Base-by-base conservation (phyloP, 2,797 vertebrate species). In the Oryzias sinensis region DNA sequence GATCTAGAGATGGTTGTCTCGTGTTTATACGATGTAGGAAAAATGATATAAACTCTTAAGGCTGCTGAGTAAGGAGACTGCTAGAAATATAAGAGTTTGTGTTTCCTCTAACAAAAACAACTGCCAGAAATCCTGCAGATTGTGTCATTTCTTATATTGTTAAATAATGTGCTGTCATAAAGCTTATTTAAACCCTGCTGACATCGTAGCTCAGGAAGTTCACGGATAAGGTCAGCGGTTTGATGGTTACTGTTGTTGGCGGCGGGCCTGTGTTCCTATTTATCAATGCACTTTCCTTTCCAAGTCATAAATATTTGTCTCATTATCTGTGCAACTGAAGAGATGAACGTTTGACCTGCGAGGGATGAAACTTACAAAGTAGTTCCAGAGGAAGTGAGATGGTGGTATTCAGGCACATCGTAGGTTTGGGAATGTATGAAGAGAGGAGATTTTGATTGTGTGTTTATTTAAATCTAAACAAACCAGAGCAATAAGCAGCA, bases 221-320 rank as follows among this genome's bases (percentile, higher is more conserved):
- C 27, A 44, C 2, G 2, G 8, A 16, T 42, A 52, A 41, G 61
- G 62, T 67, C 51, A 44, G 14, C 5, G 37, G 13, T 59, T 46
- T 17, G 45, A 72, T 54, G 69, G 53, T 14, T 49, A 63, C 56
- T 5, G 49, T 68, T 56, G 70, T 56, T 74, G 66, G 73, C 17
- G 20, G n/a, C 53, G 59, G 43, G 60, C 22, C 24, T 46, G 37
- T 29, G 40, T 52, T 40, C 16, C 45, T 59, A 17, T 60, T 54
- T 62, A 43, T 44, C 14, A 67, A 65, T 64, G 48, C 40, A 57
- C 55, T 62, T 27, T 27, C 62, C 1, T 14, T 40, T 50, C 44
- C 7, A 41, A 55, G 53, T 63, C 60, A 70, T 81, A 76, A 79
- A 77, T 68, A 72, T 60, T 72, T 44, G 42, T 17, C 47, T 64